A percentile compares a stretch with the other conserved stretches of the same genome.
Conservation (phyloP, 2,888 invertebrate genomes). For the Germaria angustata region DNA sequence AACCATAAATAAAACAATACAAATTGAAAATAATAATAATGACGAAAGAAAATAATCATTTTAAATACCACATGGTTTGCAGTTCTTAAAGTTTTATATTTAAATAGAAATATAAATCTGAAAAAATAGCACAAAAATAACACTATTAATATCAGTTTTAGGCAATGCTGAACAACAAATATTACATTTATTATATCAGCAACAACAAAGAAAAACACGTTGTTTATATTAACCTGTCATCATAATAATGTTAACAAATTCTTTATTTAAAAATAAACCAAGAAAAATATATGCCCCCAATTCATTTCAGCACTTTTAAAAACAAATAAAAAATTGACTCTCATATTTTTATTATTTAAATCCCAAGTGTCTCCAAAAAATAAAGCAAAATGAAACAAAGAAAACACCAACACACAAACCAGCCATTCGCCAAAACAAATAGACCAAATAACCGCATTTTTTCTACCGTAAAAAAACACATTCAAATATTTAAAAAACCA, state of each 20-base stretch:
- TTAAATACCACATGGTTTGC: background rate
- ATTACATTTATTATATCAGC: background rate
- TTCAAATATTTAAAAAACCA: slow-evolving; percentile 39
- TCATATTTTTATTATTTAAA: slow-evolving; percentile 63
- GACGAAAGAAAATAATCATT: background rate
- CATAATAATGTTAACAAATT: slow-evolving; percentile 29
- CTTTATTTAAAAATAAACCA: background rate
- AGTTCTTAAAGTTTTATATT: too few species aligned
- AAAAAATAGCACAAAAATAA: too few species aligned
- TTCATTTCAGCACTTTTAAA: background rate
- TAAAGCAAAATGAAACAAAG: slow-evolving; percentile 10
- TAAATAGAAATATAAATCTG: too few species aligned
- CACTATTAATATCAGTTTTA: too few species aligned
- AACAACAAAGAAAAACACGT: background rate
- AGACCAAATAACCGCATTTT: slow-evolving; percentile 63
- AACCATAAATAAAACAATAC: slow-evolving; percentile 10
- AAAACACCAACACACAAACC: slow-evolving; percentile 37
- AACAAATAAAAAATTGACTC: slow-evolving; percentile 36
- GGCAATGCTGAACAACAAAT: background rate
- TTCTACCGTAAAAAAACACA: slow-evolving; percentile 36
- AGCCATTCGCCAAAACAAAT: slow-evolving; percentile 57
- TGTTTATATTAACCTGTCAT: slow-evolving; percentile 52
- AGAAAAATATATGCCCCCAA: background rate
- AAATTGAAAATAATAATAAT: background rate
- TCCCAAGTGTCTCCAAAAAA: slow-evolving; percentile 45